A percentile compares a stretch with the other conserved stretches of the same genome.
Evolutionary conservation across 2,113 vertebrate genomes (phyloP).

Genomic region (Chlorodrepanis virens): DNA sequence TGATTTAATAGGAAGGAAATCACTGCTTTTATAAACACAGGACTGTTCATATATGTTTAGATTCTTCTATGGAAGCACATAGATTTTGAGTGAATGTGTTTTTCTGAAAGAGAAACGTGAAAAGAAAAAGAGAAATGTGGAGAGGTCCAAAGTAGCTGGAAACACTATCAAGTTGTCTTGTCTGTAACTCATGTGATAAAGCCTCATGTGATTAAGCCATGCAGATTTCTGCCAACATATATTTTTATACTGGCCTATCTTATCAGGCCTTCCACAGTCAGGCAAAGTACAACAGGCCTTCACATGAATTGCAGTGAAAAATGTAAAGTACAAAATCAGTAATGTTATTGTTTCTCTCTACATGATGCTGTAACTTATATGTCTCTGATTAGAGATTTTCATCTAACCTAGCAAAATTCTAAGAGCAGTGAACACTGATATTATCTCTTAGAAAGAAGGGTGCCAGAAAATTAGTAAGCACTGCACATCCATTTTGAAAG

Average conservation of each 20-base stretch:
- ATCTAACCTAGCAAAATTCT: neutral
- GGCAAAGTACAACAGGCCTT: neutral
- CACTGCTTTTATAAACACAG: neutral
- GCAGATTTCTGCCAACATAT: neutral
- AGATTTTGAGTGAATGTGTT: neutral
- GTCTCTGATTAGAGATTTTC: neutral
- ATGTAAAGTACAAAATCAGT: neutral
- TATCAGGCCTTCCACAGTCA: neutral
- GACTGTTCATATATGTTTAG: neutral
- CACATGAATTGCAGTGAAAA: neutral
- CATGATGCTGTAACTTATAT: neutral
- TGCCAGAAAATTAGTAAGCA: neutral
- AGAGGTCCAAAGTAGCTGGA: neutral
- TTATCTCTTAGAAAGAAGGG: neutral
- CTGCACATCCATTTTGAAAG: neutral
- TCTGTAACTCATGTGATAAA: neutral
- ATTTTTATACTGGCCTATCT: neutral
- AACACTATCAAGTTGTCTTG: neutral
- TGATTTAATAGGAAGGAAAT: neutral
- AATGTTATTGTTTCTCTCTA: neutral
- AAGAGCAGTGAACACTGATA: neutral
- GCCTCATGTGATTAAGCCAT: neutral
- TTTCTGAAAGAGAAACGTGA: neutral
- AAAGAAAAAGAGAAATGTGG: neutral
- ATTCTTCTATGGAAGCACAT: neutral